phyloP scores from a whole-genome alignment of 2,888 invertebrate genomes.

The Thymelicus acteon region DNA sequence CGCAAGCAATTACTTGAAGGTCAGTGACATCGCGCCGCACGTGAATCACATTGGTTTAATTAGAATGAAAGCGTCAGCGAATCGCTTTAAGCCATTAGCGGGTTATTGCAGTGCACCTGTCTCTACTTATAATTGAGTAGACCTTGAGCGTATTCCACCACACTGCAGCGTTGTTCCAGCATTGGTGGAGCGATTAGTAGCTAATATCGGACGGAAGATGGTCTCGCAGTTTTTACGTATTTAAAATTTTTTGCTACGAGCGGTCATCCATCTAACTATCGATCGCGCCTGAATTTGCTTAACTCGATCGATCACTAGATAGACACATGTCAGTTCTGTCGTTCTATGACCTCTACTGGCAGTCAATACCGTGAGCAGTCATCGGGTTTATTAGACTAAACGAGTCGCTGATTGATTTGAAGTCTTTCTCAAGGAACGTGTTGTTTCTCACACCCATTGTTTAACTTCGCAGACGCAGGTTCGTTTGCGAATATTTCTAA shows the following conservation, averaged over 20 bases:
- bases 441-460: constrained; percentile 38
- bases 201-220: no score
- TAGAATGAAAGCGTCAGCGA: constrained; percentile 52
- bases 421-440: constrained; percentile 34
- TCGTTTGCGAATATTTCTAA: constrained; percentile 37
- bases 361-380: constrained; percentile 22
- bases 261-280: not conserved
- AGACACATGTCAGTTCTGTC: not conserved
- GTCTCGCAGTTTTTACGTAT: no score
- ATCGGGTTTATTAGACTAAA: constrained; percentile 33
- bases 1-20: constrained; percentile 69
- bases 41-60: constrained; percentile 67
- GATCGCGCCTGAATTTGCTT: not conserved
- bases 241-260: no score
- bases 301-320: not conserved
- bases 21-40: constrained; percentile 66
- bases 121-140: not conserved
- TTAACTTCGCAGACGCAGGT: constrained; percentile 31
- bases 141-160: not conserved
- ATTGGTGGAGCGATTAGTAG: not conserved
- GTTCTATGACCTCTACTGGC: not conserved
- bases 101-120: not conserved
- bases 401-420: constrained; percentile 37
- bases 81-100: constrained; percentile 13
- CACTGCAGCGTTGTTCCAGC: not conserved